Evolutionary conservation across 2,888 invertebrate genomes (phyloP).

Genomic region (Maniola hyperantus): DNA sequence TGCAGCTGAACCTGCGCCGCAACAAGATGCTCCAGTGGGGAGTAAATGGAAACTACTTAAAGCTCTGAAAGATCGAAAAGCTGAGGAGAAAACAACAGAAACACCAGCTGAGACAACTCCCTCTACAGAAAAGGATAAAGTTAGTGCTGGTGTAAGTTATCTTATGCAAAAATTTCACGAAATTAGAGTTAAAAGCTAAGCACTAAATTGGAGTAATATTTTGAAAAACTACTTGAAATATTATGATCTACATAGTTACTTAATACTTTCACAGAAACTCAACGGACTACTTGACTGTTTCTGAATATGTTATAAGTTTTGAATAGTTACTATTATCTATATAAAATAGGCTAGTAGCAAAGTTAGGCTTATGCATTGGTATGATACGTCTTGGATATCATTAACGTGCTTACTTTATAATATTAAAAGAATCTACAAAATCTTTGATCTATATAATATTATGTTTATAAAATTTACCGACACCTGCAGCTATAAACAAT

Average conservation of each 20-base stretch:
- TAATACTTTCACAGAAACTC: constrained; percentile 9
- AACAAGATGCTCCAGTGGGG: constrained; percentile 84
- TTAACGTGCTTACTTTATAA: background rate
- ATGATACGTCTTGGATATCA: background rate
- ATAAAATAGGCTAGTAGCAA: constrained; percentile 11
- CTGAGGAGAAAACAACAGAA: constrained; percentile 91
- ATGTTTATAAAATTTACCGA: constrained; percentile 8
- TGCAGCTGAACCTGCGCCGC: constrained; percentile 60
- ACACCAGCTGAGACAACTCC: constrained; percentile 85
- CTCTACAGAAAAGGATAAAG: constrained; percentile 84
- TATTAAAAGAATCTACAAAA: constrained; percentile 2
- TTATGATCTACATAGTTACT: background rate
- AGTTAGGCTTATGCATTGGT: constrained; percentile 10
- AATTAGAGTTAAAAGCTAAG: constrained; percentile 85
- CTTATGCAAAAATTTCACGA: constrained; percentile 85
- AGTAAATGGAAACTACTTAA: constrained; percentile 96
- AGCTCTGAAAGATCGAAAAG: constrained; percentile 94
- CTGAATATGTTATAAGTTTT: constrained; percentile 8
- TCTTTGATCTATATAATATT: constrained; percentile 1
- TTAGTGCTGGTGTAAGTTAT: constrained; percentile 87
- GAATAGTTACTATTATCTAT: constrained; percentile 19
- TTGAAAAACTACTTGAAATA: constrained; percentile 9
- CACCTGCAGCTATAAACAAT: constrained; percentile 7
- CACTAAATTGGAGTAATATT: constrained; percentile 12
- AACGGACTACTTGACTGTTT: constrained; percentile 12